Evolutionary conservation across 2,888 invertebrate species (phyloP), one percentile per base, ranked within the genome.

Genomic region (Tachina grossa): DNA sequence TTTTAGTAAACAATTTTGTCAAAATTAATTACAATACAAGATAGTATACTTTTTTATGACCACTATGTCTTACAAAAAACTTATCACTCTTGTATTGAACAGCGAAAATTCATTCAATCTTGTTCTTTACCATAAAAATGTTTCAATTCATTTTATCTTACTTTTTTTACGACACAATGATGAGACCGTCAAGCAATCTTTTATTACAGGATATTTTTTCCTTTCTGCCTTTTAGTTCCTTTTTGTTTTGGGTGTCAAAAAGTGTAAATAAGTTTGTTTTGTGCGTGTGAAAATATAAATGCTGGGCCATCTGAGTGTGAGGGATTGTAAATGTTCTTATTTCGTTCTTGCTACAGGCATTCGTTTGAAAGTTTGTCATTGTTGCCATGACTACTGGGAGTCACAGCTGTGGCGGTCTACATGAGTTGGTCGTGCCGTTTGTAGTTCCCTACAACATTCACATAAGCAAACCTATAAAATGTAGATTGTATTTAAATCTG

Each of bases 131-230:
- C 11, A 16, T 51, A 47, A 43, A 59, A 49, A 61, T 22, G 22
- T 65, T 79, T 63, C n/a, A 14, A 1, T 31, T 63, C 31, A 53
- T 14, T 59, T 6, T 39, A 1, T 14, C n/a, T 6, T 11, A 11
- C 2, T 5, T 19, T 69, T 71, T 71, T 72, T 72, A 53, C 47
- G 47, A 49, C 22, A 31, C 16, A 19, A 65, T 65, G 45, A 63
- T n/a, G 11, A 47, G 16, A 31, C 61, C 65, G 43, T 65, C 13
- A 72, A 57, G 11, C 19, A 53, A 14, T 19, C 19, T 55, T 66
- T 66, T 55, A 45, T 22, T 22, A 13, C 49, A 53, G 31, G 31
- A 39, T 14, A 31, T 31, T 31, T 76, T 77, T 49, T 4, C 4
- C 19, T 57, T 65, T 47, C 19, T 57, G 11, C 41, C 2, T 13